A percentile compares a stretch with the other conserved stretches of the same genome.
These are phyloP conservation scores for Hydrocynus forskahlii DNA, from an alignment of 2,797 vertebrate species.

Conservation along the genomic window DNA sequence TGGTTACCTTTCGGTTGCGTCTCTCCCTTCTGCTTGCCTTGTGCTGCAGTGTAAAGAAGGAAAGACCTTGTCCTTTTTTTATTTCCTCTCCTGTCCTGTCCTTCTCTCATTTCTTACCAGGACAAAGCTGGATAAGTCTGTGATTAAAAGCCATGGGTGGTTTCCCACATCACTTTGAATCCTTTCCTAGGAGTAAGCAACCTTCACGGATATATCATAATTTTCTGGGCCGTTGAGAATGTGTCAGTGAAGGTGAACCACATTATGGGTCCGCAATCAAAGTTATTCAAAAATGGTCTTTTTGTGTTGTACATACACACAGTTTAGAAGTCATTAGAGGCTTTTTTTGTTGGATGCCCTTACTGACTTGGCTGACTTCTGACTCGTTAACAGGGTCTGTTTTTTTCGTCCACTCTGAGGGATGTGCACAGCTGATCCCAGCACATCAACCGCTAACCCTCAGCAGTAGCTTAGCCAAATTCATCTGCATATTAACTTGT, in stretches of 20 bases:
- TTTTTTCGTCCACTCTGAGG: background rate
- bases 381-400: background rate
- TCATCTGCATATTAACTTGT: constrained; percentile 11
- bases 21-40: background rate
- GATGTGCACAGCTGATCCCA: constrained; percentile 16
- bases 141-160: constrained; percentile 27
- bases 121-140: constrained; percentile 20
- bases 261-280: constrained; percentile 1
- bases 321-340: background rate
- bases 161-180: constrained; percentile 16
- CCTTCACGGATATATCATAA: constrained; percentile 19
- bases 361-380: constrained; percentile 12
- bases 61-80: background rate
- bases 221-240: constrained; percentile 7
- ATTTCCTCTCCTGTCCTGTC: background rate
- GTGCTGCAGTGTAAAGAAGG: background rate
- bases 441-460: background rate
- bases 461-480: constrained; percentile 4
- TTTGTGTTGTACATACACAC: background rate
- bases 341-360: constrained; percentile 4
- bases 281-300: background rate
- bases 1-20: background rate
- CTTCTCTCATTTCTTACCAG: background rate
- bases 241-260: constrained; percentile 10
- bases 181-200: background rate